Evolutionary conservation across 2,113 vertebrate genomes (phyloP).

Genomic region (Xyliphius kryptos): DNA sequence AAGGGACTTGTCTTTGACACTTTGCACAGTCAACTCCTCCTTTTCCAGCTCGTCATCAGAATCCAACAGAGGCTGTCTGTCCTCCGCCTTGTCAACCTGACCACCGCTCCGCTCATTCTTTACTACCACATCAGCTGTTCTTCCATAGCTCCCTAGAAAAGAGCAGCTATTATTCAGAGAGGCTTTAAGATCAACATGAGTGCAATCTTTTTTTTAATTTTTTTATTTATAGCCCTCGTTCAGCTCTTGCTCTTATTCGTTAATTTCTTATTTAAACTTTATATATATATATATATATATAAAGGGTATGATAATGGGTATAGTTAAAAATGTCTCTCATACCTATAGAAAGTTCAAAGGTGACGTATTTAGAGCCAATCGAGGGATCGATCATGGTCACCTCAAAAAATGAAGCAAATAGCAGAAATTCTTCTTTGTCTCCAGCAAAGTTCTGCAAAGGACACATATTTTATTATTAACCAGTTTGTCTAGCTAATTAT

Average conservation of each 20-base stretch:
- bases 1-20: slow-evolving; percentile 61
- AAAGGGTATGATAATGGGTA: too few relatives aligned
- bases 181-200: not conserved
- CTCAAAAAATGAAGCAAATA: slow-evolving; percentile 85
- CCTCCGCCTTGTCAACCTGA: slow-evolving; percentile 51
- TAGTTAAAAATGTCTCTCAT: too few relatives aligned
- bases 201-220: not conserved
- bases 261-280: too few relatives aligned
- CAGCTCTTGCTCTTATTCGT: too few relatives aligned
- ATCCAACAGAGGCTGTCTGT: slow-evolving; percentile 62
- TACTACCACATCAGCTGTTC: slow-evolving; percentile 59
- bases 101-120: slow-evolving; percentile 56
- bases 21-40: slow-evolving; percentile 54
- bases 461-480: too few relatives aligned
- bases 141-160: slow-evolving; percentile 77
- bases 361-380: slow-evolving; percentile 68
- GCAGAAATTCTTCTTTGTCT: slow-evolving; percentile 78
- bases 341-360: slow-evolving; percentile 88
- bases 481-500: too few relatives aligned
- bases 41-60: slow-evolving; percentile 59
- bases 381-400: slow-evolving; percentile 83
- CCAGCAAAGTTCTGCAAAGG: slow-evolving; percentile 69
- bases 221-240: not conserved
- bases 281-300: too few relatives aligned
- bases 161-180: not conserved